Percentiles rank a stretch among this genome's conserved stretches.
Conservation (phyloP, 2,888 invertebrate species). For the Rapana venosa region DNA sequence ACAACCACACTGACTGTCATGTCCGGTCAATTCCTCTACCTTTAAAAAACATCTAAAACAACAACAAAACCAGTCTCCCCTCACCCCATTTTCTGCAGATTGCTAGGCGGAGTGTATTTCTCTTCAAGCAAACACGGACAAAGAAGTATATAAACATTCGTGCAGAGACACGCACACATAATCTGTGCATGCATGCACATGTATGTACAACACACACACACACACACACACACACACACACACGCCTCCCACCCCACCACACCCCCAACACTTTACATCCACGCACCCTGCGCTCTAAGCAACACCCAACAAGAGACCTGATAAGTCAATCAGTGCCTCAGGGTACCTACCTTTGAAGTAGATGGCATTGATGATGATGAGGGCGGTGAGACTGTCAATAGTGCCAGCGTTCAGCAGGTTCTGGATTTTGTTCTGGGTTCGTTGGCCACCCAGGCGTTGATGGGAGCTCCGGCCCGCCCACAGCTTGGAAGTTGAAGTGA, state of each 20-base stretch:
- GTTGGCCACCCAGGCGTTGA: conserved; percentile 89
- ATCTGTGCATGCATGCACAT: too few species aligned
- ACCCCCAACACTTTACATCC: too few species aligned
- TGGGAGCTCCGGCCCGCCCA: conserved; percentile 78
- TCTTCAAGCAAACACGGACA: too few species aligned
- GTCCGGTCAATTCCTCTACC: not conserved
- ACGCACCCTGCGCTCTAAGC: too few species aligned
- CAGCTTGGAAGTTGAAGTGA: conserved; percentile 42
- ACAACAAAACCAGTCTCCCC: not conserved
- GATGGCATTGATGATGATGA: conserved; percentile 78
- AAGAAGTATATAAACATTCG: too few species aligned
- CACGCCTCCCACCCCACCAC: too few species aligned
- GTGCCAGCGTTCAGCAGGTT: conserved; percentile 83
- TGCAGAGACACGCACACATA: too few species aligned
- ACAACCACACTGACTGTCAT: not conserved
- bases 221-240: too few species aligned
- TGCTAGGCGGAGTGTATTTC: too few species aligned
- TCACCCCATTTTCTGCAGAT: too few species aligned
- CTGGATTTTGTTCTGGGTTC: conserved; percentile 89
- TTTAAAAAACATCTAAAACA: not conserved
- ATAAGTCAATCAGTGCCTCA: too few species aligned
- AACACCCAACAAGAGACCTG: not conserved
- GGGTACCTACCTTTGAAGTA: conserved; percentile 77
- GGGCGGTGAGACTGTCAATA: conserved; percentile 63
- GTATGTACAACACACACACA: too few species aligned